Percentiles rank a stretch among this genome's conserved stretches.
These are phyloP conservation scores for Lanius collurio DNA, from an alignment of 2,113 vertebrate species.

Conservation along the genomic window DNA sequence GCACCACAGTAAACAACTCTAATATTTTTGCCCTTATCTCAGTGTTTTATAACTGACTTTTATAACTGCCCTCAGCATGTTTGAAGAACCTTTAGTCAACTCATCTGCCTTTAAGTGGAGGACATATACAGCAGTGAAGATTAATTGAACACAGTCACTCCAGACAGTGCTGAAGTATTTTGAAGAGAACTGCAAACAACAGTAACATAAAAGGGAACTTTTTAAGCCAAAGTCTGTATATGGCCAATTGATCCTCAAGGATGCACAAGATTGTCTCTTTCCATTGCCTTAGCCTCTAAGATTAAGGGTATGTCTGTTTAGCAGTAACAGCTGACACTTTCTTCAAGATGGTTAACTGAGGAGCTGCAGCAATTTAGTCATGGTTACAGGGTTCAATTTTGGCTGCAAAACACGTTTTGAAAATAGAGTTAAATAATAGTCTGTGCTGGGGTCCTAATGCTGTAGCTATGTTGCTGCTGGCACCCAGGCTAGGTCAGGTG, in stretches of 20 bases:
- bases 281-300: constrained; percentile 28
- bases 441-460: neutral
- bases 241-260: neutral
- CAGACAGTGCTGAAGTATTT: neutral
- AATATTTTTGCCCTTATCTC: neutral
- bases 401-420: neutral
- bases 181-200: neutral
- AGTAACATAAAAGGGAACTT: neutral
- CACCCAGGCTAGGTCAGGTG: neutral
- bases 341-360: neutral
- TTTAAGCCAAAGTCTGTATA: constrained; percentile 38
- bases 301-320: neutral
- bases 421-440: neutral
- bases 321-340: neutral
- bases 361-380: neutral
- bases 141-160: neutral
- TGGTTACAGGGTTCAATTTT: neutral
- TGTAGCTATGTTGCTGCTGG: neutral
- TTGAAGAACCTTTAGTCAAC: neutral
- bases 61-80: neutral
- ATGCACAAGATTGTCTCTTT: neutral
- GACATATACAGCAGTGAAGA: neutral
- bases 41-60: neutral
- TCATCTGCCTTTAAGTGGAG: constrained; percentile 7
- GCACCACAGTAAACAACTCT: neutral